phyloP scores from a whole-genome alignment of 2,113 vertebrate species.

The Mesitornis unicolor region DNA sequence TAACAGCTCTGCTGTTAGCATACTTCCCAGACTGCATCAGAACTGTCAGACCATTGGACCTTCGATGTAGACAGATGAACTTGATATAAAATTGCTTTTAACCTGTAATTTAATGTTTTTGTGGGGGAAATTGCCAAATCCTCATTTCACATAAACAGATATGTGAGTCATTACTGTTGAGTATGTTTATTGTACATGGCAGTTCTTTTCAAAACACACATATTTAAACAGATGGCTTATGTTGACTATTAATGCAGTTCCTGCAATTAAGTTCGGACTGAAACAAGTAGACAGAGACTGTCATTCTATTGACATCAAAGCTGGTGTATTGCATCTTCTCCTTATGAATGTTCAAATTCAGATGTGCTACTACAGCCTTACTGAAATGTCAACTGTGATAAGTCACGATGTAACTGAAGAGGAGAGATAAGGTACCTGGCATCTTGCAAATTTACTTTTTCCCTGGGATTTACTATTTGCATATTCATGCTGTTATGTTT shows the following conservation, averaged over 20 bases:
- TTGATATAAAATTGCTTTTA: background rate
- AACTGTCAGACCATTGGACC: background rate
- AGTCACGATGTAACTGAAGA: background rate
- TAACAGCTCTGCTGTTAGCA: background rate
- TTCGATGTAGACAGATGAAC: background rate
- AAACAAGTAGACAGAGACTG: background rate
- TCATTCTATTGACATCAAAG: constrained; percentile 48
- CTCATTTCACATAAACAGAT: background rate
- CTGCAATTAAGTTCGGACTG: constrained; percentile 49
- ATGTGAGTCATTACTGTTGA: constrained; percentile 29
- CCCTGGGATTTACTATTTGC: background rate
- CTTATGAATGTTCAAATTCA: background rate
- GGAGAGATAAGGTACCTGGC: background rate
- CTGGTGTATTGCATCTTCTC: constrained; percentile 11
- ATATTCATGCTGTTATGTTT: background rate
- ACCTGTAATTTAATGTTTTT: constrained; percentile 4
- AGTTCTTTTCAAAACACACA: constrained; percentile 56
- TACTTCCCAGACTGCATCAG: background rate
- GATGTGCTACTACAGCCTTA: background rate
- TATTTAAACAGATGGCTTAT: constrained; percentile 67
- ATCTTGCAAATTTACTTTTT: background rate
- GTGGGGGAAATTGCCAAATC: background rate
- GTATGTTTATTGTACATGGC: constrained; percentile 45
- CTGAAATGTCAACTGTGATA: constrained; percentile 45
- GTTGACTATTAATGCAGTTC: constrained; percentile 65